Evolutionary conservation across 2,888 invertebrate genomes (phyloP).

Genomic region (Caenorhabditis drosophilae): DNA sequence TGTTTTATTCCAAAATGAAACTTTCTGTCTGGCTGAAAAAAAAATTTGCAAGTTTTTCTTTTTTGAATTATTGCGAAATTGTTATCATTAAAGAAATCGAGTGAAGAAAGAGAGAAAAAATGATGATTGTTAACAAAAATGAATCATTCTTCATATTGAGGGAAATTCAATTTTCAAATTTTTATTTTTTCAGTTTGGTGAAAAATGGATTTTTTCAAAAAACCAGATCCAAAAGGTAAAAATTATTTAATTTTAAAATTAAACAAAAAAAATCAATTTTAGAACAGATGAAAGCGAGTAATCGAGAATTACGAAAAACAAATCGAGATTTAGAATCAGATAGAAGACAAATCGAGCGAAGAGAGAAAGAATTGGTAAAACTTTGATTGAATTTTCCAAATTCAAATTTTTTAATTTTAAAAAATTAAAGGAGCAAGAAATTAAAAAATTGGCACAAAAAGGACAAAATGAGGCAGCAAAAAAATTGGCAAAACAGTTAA

Average conservation of each 20-base stretch:
- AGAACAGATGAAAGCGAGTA: slow-evolving; percentile 77
- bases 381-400: neutral
- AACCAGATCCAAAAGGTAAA: slow-evolving; percentile 58
- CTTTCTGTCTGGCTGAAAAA: neutral
- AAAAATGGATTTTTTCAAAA: slow-evolving; percentile 49
- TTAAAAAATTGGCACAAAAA: slow-evolving; percentile 85
- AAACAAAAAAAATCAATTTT: slow-evolving; percentile 6
- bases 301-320: slow-evolving; percentile 81
- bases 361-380: slow-evolving; percentile 84
- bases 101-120: no score
- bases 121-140: no score
- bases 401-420: slow-evolving; percentile 20
- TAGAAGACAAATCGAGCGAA: slow-evolving; percentile 81
- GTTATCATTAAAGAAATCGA: no score
- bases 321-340: slow-evolving; percentile 85
- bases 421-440: slow-evolving; percentile 81
- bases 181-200: neutral
- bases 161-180: neutral
- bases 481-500: slow-evolving; percentile 85
- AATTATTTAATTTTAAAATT: slow-evolving; percentile 3
- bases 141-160: neutral
- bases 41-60: neutral
- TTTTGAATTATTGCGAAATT: no score
- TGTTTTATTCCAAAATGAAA: no score
- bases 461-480: slow-evolving; percentile 79